These are phyloP conservation scores for Gambusia affinis DNA, from an alignment of 2,113 vertebrate genomes.

Conservation along the genomic window DNA sequence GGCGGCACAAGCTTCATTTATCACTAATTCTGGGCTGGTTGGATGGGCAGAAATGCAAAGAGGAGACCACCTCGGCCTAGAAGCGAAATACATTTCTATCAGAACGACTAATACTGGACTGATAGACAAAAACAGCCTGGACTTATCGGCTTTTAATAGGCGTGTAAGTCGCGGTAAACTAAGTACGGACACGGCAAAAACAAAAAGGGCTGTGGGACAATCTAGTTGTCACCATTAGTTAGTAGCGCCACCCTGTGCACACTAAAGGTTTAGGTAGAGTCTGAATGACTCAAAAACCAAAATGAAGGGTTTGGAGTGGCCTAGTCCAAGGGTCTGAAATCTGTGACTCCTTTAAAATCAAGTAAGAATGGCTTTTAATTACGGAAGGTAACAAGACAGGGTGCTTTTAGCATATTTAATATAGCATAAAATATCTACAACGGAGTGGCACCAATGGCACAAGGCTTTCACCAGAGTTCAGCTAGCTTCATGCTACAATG, in stretches of 20 bases:
- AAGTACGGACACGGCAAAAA: neutral
- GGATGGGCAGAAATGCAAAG: constrained; percentile 21
- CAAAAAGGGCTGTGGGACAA: neutral
- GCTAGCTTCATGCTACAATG: no score
- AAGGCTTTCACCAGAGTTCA: neutral
- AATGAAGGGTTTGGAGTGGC: neutral
- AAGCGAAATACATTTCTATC: neutral
- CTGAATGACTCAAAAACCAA: neutral
- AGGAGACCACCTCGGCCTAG: constrained; percentile 8
- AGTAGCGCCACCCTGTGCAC: no score
- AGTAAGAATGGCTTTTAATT: neutral
- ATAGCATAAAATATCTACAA: neutral
- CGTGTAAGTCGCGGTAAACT: neutral
- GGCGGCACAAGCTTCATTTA: constrained; percentile 54
- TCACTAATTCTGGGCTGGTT: constrained; percentile 16
- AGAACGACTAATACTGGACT: neutral
- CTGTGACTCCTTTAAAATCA: neutral
- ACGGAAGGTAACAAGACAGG: neutral
- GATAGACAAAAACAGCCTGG: neutral
- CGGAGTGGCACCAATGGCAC: no score
- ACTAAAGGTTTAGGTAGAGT: neutral
- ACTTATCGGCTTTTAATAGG: neutral
- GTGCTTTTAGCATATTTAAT: neutral
- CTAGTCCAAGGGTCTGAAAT: neutral
- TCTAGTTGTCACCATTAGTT: neutral